Evolutionary conservation across 1,140 invertebrate genomes (phyloP), one percentile per base, ranked within the genome.

Genomic region (Doryteuthis pealeii): DNA sequence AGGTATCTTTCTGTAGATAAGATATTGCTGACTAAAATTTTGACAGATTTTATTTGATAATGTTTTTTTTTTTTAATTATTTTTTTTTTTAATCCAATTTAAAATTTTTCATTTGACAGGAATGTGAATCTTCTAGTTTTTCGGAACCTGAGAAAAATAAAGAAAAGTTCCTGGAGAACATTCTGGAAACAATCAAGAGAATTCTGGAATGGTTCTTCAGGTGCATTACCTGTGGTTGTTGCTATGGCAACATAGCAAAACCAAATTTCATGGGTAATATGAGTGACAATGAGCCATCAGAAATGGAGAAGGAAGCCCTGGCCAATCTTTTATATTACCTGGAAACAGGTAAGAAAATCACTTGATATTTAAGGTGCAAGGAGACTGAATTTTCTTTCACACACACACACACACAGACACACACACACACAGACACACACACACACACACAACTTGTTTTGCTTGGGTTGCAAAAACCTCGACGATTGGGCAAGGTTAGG

Each of bases 301-400:
- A 82, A 32, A 78, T 72, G 71, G 81, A 82, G 65, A 77, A 76
- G 33, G 65, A 77, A 45, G 79, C 81, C 32, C 78, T 82, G 14
- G 54, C 76, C 32, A 82, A 80, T 77, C 75, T 82, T 14, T 71
- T 82, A 12, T 65, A 70, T 10, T 82, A 82, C 74, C 72, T 82
- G 30, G 80, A 81, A 32, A 74, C 75, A 72, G 79, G 81, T 82
- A 69, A 77, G 77, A 72, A 1, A 33, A 49, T 49, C 12, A n/a
- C 22, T 49, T 49, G 45, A 22, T 49, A 12, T 22, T 22, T 49
- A 15, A n/a, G n/a, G n/a, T n/a, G n/a, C n/a, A n/a, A n/a, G n/a
- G n/a, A n/a, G n/a, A n/a, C n/a, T n/a, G n/a, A n/a, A n/a, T n/a
- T n/a, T n/a, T n/a, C n/a, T n/a, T n/a, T n/a, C n/a, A n/a, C n/a